Base-by-base conservation (phyloP, 2,888 invertebrate species). In the Erebia epiphron region DNA sequence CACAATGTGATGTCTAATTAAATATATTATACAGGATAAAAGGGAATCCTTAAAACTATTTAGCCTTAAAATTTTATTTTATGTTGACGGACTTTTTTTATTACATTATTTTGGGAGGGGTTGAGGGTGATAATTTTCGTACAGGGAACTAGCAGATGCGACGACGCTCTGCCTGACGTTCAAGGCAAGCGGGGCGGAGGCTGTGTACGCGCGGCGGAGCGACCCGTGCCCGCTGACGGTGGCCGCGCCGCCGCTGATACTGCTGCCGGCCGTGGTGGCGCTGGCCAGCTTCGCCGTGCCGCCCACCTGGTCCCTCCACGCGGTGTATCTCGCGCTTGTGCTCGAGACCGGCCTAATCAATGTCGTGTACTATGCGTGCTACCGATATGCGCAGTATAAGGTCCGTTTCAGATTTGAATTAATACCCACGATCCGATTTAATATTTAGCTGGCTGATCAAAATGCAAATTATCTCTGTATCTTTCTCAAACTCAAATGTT, bases 91-190 rank as follows among this genome's bases (percentile, higher is more conserved):
- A 46, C 46, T 61, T 18, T 46, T n/a, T 43, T 13, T 61, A 46
- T 61, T 18, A 46, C 18, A 50, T 26, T 56, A 65, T 41, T 16
- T 41, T 65, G 52, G 64, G 68, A 73, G 72, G 71, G 63, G 71
- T 70, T 64, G 73, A 68, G n/a, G 66, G 68, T 75, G 46, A 60
- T 61, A 61, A 60, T 72, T 75, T 75, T 67, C 65, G 72, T 75
- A 57, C 79, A 94, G 93, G 83, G 92, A 93, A 75, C 78, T 94
- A 73, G 91, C 88, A 62, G 88, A 92, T 66, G 90, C 86, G 54
- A 92, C 90, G 54, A 91, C 87, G 57, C 73, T 89, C 8, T 91
- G 90, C 81, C 83, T 90, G 78, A 89, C 87, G 73, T 93, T 92
- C 83, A 89, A 87, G 76, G 82, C 83, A 11, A 72, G 76, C 68